phyloP scores from a whole-genome alignment of 1,140 invertebrate species.

The Acromyrmex heyeri region DNA sequence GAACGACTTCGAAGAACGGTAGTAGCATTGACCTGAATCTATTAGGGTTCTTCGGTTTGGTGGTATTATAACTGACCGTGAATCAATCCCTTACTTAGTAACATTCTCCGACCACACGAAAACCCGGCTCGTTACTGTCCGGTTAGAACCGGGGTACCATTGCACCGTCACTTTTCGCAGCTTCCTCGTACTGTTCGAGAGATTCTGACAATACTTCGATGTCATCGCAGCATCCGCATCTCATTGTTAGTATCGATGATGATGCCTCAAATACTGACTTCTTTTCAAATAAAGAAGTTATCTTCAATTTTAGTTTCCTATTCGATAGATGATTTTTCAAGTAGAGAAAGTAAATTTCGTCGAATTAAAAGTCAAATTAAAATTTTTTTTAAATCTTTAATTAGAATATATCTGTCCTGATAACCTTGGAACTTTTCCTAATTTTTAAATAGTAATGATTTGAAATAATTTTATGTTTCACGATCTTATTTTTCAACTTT shows the following conservation, averaged over 20 bases:
- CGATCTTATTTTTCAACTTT: no score
- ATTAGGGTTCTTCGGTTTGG: constrained; percentile 76
- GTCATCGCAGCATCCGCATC: background rate
- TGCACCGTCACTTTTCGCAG: constrained; percentile 29
- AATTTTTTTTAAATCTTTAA: background rate
- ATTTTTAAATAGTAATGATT: no score
- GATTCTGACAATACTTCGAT: constrained; percentile 15
- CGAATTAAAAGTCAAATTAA: background rate
- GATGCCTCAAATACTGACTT: background rate
- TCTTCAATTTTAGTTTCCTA: background rate
- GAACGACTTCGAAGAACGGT: constrained; percentile 77
- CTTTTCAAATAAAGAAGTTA: background rate
- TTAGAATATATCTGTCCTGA: no score
- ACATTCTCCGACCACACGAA: constrained; percentile 74
- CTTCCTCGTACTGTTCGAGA: background rate
- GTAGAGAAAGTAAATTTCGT: background rate
- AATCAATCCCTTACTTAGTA: constrained; percentile 78
- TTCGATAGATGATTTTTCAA: background rate
- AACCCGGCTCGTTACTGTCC: constrained; percentile 67
- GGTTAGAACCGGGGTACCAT: constrained; percentile 40
- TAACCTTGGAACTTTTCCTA: no score
- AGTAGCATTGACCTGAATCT: constrained; percentile 80
- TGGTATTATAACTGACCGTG: constrained; percentile 78
- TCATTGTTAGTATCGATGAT: background rate
- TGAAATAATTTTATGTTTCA: no score